Base-by-base conservation (phyloP, 2,888 invertebrate species). In the Oxytorus armatus region DNA sequence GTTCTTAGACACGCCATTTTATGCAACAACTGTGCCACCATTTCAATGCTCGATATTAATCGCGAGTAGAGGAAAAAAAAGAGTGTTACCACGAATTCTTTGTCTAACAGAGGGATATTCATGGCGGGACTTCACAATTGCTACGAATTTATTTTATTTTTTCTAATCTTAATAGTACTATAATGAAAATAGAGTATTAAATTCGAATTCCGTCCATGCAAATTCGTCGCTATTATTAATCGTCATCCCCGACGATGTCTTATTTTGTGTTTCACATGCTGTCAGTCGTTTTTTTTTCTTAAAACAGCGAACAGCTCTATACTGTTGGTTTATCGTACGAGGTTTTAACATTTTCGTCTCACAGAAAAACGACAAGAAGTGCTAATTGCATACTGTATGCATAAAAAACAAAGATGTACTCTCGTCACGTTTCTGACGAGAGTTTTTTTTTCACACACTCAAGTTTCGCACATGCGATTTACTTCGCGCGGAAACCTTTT, bases 181-280 rank as follows among this genome's bases (percentile, higher is more conserved):
- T 36, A 10, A 47, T 42, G 5, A 53, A 57, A 14, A 3, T 42
- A 7, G 44, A 3, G 11, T 36, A n/a, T 25, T 18, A 53, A 59
- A 29, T 36, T n/a, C 57, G 57, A 66, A 53, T 29, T 68, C 75
- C 75, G 75, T 75, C 75, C 75, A 75, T 51, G 53, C 8, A 63
- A 63, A 63, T 63, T 63, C 42, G 36, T 73, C 25, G 65, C 29
- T 42, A 61, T 36, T 21, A 61, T 29, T 29, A 3, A 3, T 29
- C 5, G 2, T 29, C 5, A 3, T 29, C 5, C 2, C 29, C 29
- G 5, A 29, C n/a, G n/a, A 29, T 5, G 29, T 29, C 5, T 42
- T 42, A 42, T 10, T 42, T 42, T 42, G 42, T 29, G 29, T n/a
- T n/a, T n/a, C n/a, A n/a, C n/a, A n/a, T n/a, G n/a, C n/a, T n/a